These are phyloP conservation scores for Periplaneta americana DNA, from an alignment of 1,140 invertebrate genomes.

Conservation along the genomic window DNA sequence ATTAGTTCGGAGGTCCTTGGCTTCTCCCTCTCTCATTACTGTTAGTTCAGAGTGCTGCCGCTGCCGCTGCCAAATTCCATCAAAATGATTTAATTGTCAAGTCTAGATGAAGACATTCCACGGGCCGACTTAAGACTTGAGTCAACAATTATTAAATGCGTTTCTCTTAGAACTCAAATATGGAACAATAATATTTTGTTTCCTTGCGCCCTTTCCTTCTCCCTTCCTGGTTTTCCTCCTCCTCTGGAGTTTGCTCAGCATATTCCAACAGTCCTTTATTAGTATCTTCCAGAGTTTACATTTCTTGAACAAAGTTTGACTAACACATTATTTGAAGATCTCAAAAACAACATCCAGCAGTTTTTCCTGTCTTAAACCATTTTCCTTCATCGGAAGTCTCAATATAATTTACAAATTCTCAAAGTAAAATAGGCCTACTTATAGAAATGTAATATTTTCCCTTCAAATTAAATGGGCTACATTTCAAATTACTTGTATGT, in stretches of 20 bases:
- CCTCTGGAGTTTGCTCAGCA: neutral
- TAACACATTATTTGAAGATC: neutral
- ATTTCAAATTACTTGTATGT: too few species aligned
- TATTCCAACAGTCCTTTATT: neutral
- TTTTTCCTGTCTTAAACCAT: too few species aligned
- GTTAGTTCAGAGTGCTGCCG: neutral
- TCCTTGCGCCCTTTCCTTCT: neutral
- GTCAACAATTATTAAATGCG: neutral
- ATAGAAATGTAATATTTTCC: too few species aligned
- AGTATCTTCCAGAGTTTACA: neutral
- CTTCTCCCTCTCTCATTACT: too few species aligned
- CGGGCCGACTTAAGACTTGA: neutral
- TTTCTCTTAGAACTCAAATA: neutral
- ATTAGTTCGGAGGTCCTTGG: too few species aligned
- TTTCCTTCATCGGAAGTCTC: too few species aligned
- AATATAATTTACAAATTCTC: too few species aligned
- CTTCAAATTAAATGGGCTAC: too few species aligned
- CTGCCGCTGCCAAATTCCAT: neutral
- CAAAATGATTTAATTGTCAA: neutral
- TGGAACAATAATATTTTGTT: neutral
- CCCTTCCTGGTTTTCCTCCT: neutral
- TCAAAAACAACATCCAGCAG: too few species aligned
- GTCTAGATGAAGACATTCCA: neutral
- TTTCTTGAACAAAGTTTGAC: neutral
- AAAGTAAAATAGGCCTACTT: too few species aligned